Base-by-base conservation (phyloP, 2,888 invertebrate species). In the Plagiodera versicolora region DNA sequence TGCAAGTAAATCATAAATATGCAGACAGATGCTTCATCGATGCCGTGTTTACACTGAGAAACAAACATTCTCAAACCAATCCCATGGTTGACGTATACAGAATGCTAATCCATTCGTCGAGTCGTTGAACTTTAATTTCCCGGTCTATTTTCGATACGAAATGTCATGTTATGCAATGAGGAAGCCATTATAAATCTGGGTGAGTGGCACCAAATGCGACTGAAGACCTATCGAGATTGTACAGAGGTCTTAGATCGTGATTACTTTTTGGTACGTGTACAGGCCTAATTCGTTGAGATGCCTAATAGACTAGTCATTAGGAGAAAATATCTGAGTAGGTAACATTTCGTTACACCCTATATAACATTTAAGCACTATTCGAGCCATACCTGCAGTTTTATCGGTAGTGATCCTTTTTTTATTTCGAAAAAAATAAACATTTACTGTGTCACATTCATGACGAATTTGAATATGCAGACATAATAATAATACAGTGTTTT, bases 51-150 rank as follows among this genome's bases (percentile, higher is more conserved):
- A 45, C 16, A 18, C 45, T 45, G 45, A 45, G 11, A 45, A 45
- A 18, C 16, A 45, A 45, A 45, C 46, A 46, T 46, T 46, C 20
- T 8, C n/a, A n/a, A 16, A 46, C 20, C 46, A 11, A 20, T 46
- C n/a, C 39, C 19, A 39, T 14, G 19, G 18, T 32, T 32, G 52
- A 53, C 53, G 35, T 10, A 35, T 16, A 20, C 53, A 39, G 53
- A 20, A 45, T 53, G 44, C 35, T 53, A 44, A 53, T 52, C 19
- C 19, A 39, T 39, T 9, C 19, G 14, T 39, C 24, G 44, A 16
- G 53, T 53, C 53, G 44, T 44, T 53, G 53, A 53, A 53, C 53
- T 53, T 53, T 19, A 17, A 44, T 53, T 44, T 53, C 24, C 53
- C 44, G 11, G 20, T 53, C 53, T 53, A 53, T 53, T 53, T 53